Evolutionary conservation across 2,113 vertebrate genomes (phyloP), one percentile per base, ranked within the genome.

Genomic region (Taurulus bubalis): DNA sequence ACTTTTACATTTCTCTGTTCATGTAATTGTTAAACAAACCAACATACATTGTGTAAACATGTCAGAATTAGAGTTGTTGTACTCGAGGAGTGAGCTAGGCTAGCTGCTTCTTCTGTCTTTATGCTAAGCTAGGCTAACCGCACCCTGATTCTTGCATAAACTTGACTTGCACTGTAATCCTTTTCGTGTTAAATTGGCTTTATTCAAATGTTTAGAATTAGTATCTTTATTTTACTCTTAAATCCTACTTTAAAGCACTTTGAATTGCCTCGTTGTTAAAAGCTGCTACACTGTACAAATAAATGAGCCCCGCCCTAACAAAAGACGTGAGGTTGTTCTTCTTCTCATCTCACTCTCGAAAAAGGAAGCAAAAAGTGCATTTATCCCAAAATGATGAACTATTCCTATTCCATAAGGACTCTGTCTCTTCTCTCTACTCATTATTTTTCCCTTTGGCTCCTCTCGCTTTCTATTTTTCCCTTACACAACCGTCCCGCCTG

Each of bases 401-500:
- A 2, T 59, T 69, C 28, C 73, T 82, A 3, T 84, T 68, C n/a
- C n/a, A 80, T 63, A 12, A 22, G 3, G 24, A 34, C 34, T 26
- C 20, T 5, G 24, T 22, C 34, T 26, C 6, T 51, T 60, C 24
- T 45, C 59, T 26, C 11, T 16, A 8, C 18, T 12, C 16, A 16
- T 16, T 49, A 42, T 42, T 45, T 15, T 45, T 15, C 28, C 59
- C 58, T 11, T 58, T 15, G 49, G n/a, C 63, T 74, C 49, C 28
- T 69, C 26, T 24, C 4, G 59, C 26, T 62, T 12, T 24, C 32
- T 45, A 26, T 55, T 71, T 34, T 22, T 51, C 14, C 36, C 32
- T 79, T 73, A 40, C 60, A 18, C 75, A 36, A 34, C 63, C 63
- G 1, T 14, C 34, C 36, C 36, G 22, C 20, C 78, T 74, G 76